Conservation (phyloP, 2,888 invertebrate species). For the Dryococelus australis region DNA sequence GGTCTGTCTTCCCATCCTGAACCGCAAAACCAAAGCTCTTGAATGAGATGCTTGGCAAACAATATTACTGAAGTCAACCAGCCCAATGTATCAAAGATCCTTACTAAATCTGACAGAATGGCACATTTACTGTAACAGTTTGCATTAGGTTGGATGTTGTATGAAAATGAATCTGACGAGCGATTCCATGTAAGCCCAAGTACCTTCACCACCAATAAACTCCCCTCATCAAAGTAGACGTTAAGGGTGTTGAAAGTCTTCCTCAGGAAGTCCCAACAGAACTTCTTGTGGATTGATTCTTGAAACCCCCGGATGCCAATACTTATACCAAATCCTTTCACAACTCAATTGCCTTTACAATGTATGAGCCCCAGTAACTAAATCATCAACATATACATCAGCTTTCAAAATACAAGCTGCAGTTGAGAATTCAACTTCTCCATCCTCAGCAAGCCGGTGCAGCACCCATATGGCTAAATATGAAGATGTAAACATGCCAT, state of each 20-base stretch:
- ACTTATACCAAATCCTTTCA: not conserved
- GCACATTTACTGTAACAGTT: not conserved
- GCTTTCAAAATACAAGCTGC: too few species aligned
- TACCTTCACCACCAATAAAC: not conserved
- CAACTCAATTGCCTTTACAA: not conserved
- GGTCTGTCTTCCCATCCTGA: not conserved
- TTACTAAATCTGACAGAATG: not conserved
- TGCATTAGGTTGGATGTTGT: not conserved
- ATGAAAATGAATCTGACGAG: not conserved
- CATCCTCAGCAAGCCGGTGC: too few species aligned
- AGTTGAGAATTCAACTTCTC: too few species aligned
- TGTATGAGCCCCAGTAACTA: too few species aligned
- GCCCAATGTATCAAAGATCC: not conserved
- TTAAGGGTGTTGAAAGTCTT: not conserved
- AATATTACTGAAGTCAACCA: not conserved
- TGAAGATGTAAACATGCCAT: too few species aligned
- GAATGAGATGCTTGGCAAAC: not conserved
- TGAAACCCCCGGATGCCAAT: not conserved
- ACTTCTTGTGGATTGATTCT: not conserved
- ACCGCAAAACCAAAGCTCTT: not conserved
- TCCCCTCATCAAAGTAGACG: not conserved
- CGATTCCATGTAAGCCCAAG: not conserved
- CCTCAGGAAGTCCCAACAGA: not conserved
- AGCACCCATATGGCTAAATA: too few species aligned
- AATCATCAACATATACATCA: too few species aligned